Evolutionary conservation across 1,140 invertebrate genomes (phyloP), one percentile per base, ranked within the genome.

Genomic region (Aphis gossypii): DNA sequence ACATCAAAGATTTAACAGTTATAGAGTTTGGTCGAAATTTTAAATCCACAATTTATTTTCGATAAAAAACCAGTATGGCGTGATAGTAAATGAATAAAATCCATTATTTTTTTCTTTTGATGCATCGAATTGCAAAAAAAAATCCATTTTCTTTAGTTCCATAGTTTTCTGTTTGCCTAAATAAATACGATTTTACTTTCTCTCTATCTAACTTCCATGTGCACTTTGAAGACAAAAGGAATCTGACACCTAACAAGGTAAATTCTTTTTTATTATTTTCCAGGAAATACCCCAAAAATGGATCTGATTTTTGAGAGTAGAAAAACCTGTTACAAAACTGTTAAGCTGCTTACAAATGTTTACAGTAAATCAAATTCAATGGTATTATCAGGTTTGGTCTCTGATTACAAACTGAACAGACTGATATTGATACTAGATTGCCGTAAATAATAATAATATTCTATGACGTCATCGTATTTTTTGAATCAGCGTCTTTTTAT

Each of bases 21-120:
- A 68, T 21, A 23, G 35, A 23, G 35, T 14, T 18, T 30, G 30
- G 90, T 11, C 23, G 20, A 41, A 76, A 91, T n/a, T 92, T 35
- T 21, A 21, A 83, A 41, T 35, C 44, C 88, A n/a, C 91, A 51
- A 92, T 92, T 83, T 83, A 83, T 92, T 92, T 92, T 83, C n/a
- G 38, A 92, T 92, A 48, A 51, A 51, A 76, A 60, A 38, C 44
- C 41, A 30, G n/a, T 48, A 38, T 46, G 18, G 44, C 21, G 23
- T 14, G 46, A 46, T 35, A 25, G 38, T 21, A 46, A 20, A 83
- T 44, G 18, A 92, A 83, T 88, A 51, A 92, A 92, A 83, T 23
- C 30, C 91, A 2, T 83, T n/a, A 25, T 76, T 18, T 76, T 76
- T 92, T 54, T 35, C 46, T 25, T 92, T 92, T 92, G 91, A 92